Evolutionary conservation across 1,140 invertebrate species (phyloP).

Genomic region (Drosophila pruinosa): DNA sequence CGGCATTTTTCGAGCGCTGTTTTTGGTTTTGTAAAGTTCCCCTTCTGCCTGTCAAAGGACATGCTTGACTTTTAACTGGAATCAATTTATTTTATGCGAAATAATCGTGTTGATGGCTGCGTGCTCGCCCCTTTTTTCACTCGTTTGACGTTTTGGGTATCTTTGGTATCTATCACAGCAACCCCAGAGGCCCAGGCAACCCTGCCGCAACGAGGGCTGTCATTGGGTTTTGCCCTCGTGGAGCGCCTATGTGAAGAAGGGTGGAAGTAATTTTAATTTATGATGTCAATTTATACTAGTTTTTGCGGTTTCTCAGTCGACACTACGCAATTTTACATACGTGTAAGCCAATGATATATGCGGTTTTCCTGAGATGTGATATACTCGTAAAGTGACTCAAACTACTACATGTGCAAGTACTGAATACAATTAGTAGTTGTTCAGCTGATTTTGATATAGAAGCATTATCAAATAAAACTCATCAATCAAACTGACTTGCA

Average conservation of each 20-base stretch:
- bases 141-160: conserved; percentile 42
- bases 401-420: not conserved
- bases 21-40: conserved; percentile 53
- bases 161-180: conserved; percentile 24
- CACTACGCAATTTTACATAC: conserved; percentile 36
- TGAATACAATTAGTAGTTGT: not conserved
- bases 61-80: conserved; percentile 81
- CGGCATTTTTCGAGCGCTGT: conserved; percentile 74
- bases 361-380: not conserved
- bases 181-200: conserved; percentile 42
- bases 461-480: not conserved
- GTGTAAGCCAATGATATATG: conserved; percentile 20
- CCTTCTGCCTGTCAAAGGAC: conserved; percentile 47
- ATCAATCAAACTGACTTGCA: conserved; percentile 46
- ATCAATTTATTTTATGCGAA: conserved; percentile 83
- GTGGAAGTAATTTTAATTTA: conserved; percentile 83
- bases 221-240: conserved; percentile 59
- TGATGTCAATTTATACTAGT: conserved; percentile 79
- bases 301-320: conserved; percentile 61
- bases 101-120: conserved; percentile 82
- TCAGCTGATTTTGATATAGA: not conserved
- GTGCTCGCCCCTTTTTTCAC: conserved; percentile 75
- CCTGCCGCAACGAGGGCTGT: conserved; percentile 50
- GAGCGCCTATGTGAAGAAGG: conserved; percentile 74
- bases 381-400: conserved; percentile 7